Evolutionary conservation across 2,113 vertebrate genomes (phyloP).

Genomic region (Xerus inauris): DNA sequence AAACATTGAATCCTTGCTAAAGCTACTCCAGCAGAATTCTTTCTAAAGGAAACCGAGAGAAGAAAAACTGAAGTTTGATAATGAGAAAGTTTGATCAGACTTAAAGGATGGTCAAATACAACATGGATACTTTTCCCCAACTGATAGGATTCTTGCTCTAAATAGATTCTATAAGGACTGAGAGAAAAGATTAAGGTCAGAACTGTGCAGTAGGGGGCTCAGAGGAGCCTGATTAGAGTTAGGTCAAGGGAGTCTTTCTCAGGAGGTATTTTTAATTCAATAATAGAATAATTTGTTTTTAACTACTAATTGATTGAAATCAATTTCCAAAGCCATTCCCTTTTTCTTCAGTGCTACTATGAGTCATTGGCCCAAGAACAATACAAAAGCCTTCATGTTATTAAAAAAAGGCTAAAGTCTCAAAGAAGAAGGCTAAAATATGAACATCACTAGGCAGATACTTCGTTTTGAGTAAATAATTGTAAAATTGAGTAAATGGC

Average conservation of each 20-base stretch:
- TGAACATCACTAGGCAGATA: background rate
- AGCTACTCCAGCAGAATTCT: background rate
- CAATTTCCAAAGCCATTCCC: background rate
- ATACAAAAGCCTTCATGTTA: background rate
- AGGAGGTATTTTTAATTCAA: background rate
- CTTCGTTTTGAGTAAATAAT: background rate
- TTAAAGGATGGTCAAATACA: background rate
- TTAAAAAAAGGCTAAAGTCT: background rate
- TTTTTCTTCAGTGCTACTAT: background rate
- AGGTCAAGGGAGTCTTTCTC: background rate
- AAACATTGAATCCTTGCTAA: background rate
- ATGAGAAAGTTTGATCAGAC: background rate
- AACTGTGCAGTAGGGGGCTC: background rate
- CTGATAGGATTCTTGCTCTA: background rate
- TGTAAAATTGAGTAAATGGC: conserved; percentile 18
- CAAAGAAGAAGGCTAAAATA: background rate
- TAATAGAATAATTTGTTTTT: background rate
- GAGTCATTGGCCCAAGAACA: background rate
- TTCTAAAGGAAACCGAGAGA: background rate
- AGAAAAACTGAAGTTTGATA: accelerated
- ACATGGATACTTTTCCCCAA: accelerated
- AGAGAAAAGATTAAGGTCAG: background rate
- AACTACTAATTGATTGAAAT: background rate
- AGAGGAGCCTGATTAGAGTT: background rate
- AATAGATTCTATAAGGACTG: background rate